Evolutionary conservation across 2,888 invertebrate genomes (phyloP), one percentile per base, ranked within the genome.

Genomic region (Patella pellucida): DNA sequence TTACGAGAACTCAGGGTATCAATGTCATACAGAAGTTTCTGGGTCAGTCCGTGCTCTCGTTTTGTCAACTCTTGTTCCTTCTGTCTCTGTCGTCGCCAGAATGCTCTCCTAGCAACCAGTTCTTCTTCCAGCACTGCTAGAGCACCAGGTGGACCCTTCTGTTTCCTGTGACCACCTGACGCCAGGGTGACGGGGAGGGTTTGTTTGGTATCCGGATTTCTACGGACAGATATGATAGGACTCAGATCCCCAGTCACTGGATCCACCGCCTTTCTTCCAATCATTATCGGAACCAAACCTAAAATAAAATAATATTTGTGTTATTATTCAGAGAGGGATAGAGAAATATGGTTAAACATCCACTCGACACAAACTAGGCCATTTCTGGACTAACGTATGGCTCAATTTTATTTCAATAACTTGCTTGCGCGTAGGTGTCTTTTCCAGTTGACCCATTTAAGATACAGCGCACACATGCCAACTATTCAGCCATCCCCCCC

Each of bases 281-380:
- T 86, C 75, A 81, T 85, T 75, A 90, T 90, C 3, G 90, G 89
- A 4, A 89, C 85, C 50, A 89, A 81, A 62, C 90, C 90, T 88
- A 80, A 7, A 76, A 74, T 51, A 75, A 67, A 71, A 71, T 71
- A 62, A 73, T 73, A 4, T 31, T 31, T 41, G 41, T 41, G 7
- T 41, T 41, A 41, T 41, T 9, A 41, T 41, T 41, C 41, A 41
- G 9, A 41, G 11, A 68, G 16, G 15, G n/a, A 51, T 1, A 69
- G 31, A 1, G 27, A 1, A 27, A 27, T 27, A 3, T 27, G 27
- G 27, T 27, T 27, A 2, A 27, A 27, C 27, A 27, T 27, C 27
- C 27, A 27, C 27, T 27, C 3, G 27, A 27, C 27, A 27, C 27
- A 27, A 27, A 27, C 27, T 27, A 2, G 27, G 27, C 3, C 27